phyloP scores from a whole-genome alignment of 2,888 invertebrate species.

The Synanthedon vespiformis region DNA sequence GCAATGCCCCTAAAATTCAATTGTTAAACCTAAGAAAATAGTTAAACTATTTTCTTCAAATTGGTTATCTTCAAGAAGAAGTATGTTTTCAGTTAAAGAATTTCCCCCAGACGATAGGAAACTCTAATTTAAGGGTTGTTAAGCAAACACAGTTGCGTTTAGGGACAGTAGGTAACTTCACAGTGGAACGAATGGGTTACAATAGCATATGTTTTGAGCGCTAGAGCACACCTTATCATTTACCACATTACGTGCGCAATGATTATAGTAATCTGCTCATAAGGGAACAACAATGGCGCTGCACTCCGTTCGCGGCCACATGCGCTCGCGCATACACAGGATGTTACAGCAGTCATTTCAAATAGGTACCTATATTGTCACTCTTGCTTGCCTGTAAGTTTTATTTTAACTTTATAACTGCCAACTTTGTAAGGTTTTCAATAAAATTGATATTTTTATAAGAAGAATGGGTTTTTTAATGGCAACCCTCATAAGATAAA shows the following conservation, averaged over 20 bases:
- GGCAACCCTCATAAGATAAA: no score
- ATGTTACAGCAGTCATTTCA: neutral
- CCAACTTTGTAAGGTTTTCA: neutral
- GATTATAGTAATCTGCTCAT: constrained; percentile 68
- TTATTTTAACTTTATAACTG: neutral
- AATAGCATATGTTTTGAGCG: constrained; percentile 67
- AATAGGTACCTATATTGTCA: neutral
- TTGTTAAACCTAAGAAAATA: no score
- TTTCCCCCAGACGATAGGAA: constrained; percentile 3
- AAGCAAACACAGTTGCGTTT: constrained; percentile 17
- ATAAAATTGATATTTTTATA: neutral
- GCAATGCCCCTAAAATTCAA: no score
- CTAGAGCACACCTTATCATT: constrained; percentile 66
- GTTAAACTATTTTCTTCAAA: no score
- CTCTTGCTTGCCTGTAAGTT: neutral
- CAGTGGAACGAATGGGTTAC: constrained; percentile 58
- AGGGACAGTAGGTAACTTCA: constrained; percentile 18
- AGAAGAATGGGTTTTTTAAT: no score
- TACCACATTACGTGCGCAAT: constrained; percentile 65
- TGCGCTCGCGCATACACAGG: constrained; percentile 17
- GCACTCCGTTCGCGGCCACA: constrained; percentile 48
- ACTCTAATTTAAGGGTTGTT: constrained; percentile 25
- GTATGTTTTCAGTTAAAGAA: no score
- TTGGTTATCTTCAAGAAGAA: no score
- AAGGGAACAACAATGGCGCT: constrained; percentile 56